Conservation (phyloP, 1,140 invertebrate genomes). For the Sinonovacula constricta region DNA sequence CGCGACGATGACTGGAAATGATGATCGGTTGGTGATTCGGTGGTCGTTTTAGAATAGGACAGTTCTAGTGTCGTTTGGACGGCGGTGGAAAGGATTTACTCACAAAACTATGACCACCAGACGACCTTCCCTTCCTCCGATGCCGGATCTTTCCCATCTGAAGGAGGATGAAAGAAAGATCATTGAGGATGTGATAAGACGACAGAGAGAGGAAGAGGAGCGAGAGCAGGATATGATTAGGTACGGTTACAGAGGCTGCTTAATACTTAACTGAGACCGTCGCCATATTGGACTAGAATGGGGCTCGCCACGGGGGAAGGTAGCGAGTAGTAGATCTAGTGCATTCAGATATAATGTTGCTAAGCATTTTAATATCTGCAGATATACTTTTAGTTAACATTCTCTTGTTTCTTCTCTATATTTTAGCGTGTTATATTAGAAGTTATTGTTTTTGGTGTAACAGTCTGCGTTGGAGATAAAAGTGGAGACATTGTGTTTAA, state of each 20-base stretch:
- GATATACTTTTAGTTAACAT: background rate
- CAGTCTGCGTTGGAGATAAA: no score
- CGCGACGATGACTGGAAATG: no score
- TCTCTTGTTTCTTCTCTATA: background rate
- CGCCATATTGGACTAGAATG: conserved; percentile 48
- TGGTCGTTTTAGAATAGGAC: no score
- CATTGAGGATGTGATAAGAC: conserved; percentile 97
- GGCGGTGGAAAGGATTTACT: no score
- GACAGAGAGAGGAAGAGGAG: conserved; percentile 98
- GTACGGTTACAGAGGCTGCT: conserved; percentile 59
- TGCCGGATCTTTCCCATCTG: conserved; percentile 98
- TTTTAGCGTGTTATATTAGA: background rate
- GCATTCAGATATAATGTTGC: no score
- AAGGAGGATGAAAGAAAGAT: conserved; percentile 98
- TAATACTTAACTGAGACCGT: conserved; percentile 27
- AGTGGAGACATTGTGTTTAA: no score
- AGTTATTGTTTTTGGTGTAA: no score
- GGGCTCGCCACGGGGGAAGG: conserved; percentile 23
- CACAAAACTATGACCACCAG: conserved; percentile 67
- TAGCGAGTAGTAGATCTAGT: no score
- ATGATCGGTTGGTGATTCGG: no score
- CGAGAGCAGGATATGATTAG: conserved; percentile 84
- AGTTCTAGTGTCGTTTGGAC: no score
- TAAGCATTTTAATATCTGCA: background rate
- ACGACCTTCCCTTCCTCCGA: conserved; percentile 77